A percentile compares a stretch with the other conserved stretches of the same genome.
These are phyloP conservation scores for Probosciger aterrimus DNA, from an alignment of 2,113 vertebrate species.

Conservation along the genomic window DNA sequence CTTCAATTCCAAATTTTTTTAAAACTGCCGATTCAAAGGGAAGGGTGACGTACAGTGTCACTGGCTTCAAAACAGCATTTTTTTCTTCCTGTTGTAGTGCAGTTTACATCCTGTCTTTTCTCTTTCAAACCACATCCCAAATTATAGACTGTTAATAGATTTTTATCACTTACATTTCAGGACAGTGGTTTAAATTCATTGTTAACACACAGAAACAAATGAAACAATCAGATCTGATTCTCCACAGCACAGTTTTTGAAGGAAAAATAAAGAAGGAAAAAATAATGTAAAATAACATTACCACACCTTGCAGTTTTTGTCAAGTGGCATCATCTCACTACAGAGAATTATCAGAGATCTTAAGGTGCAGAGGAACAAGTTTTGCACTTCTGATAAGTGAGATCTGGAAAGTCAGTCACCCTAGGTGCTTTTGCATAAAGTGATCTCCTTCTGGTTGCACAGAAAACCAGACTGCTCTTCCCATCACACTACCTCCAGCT, in stretches of 20 bases:
- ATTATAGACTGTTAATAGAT: neutral
- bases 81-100: neutral
- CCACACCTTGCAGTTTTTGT: neutral
- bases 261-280: neutral
- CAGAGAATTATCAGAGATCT: constrained; percentile 41
- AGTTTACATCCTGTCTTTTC: neutral
- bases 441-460: constrained; percentile 7
- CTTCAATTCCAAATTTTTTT: neutral
- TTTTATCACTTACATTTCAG: constrained; percentile 40
- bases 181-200: neutral
- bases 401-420: constrained; percentile 34
- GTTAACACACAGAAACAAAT: constrained; percentile 34
- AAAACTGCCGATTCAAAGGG: neutral
- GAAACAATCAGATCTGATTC: constrained; percentile 19
- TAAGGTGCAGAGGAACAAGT: constrained; percentile 47
- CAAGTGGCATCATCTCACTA: constrained; percentile 46
- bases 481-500: neutral
- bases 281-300: constrained; percentile 15
- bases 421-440: constrained; percentile 54
- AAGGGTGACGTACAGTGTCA: neutral
- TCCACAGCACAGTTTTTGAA: neutral
- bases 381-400: constrained; percentile 51
- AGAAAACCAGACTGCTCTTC: constrained; percentile 13
- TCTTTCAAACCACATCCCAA: neutral
- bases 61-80: neutral